Conservation (phyloP, 2,797 vertebrate genomes). For the Sebastes baramenuke region DNA sequence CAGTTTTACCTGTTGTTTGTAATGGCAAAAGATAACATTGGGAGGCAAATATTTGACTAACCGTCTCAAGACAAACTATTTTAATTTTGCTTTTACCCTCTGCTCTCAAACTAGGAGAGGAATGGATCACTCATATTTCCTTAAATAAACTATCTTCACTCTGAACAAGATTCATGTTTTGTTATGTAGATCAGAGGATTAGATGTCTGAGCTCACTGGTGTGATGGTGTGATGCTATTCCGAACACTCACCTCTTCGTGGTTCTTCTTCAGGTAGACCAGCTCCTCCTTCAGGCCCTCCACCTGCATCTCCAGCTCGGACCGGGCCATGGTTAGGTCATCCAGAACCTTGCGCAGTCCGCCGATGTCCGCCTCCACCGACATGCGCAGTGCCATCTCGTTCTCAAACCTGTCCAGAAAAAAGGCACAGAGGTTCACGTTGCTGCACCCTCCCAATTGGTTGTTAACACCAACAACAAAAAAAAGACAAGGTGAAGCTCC, state of each 20-base stretch:
- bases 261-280: conserved; percentile 82
- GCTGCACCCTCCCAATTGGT: not conserved
- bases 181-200: not conserved
- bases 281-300: conserved; percentile 82
- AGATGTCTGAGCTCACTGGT: not conserved
- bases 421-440: not conserved
- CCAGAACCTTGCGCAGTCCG: conserved; percentile 76
- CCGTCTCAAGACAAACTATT: not conserved
- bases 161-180: not conserved
- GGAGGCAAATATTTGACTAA: not conserved
- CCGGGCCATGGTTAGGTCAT: conserved; percentile 76
- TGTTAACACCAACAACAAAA: conserved; percentile 1
- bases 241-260: conserved; percentile 75
- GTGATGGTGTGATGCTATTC: not conserved
- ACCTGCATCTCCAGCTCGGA: conserved; percentile 81
- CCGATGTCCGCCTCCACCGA: conserved; percentile 77
- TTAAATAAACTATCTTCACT: not conserved
- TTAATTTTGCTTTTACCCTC: not conserved
- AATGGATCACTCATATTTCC: not conserved
- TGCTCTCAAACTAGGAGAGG: not conserved
- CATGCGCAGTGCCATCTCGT: conserved; percentile 70
- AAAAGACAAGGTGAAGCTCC: not conserved
- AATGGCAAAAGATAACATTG: not conserved
- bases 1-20: conserved; percentile 8
- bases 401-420: conserved; percentile 72